Evolutionary conservation across 2,888 invertebrate genomes (phyloP), one percentile per base, ranked within the genome.

Genomic region (Dascillus cervinus): DNA sequence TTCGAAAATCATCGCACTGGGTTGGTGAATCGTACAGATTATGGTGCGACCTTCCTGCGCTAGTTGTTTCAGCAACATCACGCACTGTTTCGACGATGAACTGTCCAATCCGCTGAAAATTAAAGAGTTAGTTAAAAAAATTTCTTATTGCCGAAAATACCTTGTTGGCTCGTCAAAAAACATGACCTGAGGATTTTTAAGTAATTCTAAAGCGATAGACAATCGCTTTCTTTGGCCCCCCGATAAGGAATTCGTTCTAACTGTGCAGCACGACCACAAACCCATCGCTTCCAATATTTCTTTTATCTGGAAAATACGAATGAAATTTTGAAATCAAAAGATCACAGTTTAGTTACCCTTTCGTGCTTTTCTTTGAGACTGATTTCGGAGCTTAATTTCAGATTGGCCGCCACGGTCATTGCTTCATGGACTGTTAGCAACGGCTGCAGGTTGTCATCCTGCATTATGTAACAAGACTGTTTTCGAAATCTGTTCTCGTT

Each of bases 161-260:
- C 87, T 90, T 15, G 91, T 94, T 12, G 94, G 94, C 67, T 95
- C 94, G 60, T 95, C 94, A 45, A 95, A 77, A 60, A 94, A 89
- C 78, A 94, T 82, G 26, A 94, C 77, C 1, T 89, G 84, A 2
- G 94, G 94, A 64, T 95, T 90, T 60, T 82, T 88, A 45, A 94
- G 79, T 49, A 95, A 70, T 68, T 95, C 94, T 41, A 91, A 67
- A 4, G 91, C 92, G 43, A 94, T 88, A 1, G 91, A 82, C 27
- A 95, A 72, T 50, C 94, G 73, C 62, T 94, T 95, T 52, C 78
- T 79, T 66, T 95, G 88, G 1, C 94, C 94, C 4, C 94, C 92
- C 8, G 91, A 92, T 23, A 95, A 68, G 24, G 73, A 67, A 2
- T 70, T 71, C 0, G 86, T 82, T 43, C 77, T 69, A 0, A 86